Percentiles rank a stretch among this genome's conserved stretches.
Evolutionary conservation across 1,140 invertebrate genomes (phyloP).

Genomic region (Goniozus legneri): DNA sequence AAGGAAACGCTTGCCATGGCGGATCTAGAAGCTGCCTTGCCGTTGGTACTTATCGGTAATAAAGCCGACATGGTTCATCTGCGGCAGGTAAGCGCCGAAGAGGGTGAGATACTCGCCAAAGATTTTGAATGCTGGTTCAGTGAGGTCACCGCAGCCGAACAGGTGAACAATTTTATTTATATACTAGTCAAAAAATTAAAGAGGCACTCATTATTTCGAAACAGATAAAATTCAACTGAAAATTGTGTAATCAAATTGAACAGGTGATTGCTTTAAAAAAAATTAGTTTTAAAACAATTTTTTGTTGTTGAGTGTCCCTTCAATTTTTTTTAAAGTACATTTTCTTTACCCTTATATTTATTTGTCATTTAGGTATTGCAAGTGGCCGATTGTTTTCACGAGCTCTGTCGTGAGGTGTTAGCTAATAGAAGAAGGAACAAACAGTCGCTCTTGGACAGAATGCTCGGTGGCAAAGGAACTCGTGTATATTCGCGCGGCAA

Average conservation of each 20-base stretch:
- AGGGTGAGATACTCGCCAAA: slow-evolving; percentile 83
- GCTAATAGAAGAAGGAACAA: slow-evolving; percentile 75
- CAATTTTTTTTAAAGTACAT: neutral
- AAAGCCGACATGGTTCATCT: slow-evolving; percentile 91
- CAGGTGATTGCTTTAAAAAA: too few relatives aligned
- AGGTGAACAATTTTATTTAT: too few relatives aligned
- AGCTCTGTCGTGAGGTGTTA: slow-evolving; percentile 78
- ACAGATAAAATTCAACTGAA: too few relatives aligned
- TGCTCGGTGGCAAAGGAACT: slow-evolving; percentile 69
- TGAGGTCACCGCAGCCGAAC: slow-evolving; percentile 87
- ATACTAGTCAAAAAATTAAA: too few relatives aligned
- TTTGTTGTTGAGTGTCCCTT: too few relatives aligned
- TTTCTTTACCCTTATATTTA: neutral
- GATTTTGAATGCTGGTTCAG: slow-evolving; percentile 83
- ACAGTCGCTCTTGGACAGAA: slow-evolving; percentile 74
- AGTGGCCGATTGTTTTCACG: slow-evolving; percentile 80
- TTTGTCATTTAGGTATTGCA: slow-evolving; percentile 51
- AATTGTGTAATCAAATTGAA: too few relatives aligned
- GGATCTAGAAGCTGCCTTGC: slow-evolving; percentile 62
- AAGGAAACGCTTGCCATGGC: slow-evolving; percentile 66
- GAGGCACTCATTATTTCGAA: too few relatives aligned
- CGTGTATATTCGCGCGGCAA: slow-evolving; percentile 77
- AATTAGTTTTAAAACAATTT: too few relatives aligned
- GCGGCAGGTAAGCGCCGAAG: slow-evolving; percentile 81
- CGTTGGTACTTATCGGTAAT: slow-evolving; percentile 79